Percentiles rank a stretch among this genome's conserved stretches.
These are phyloP conservation scores for Acomys russatus DNA, from an alignment of 2,797 vertebrate genomes.

Conservation along the genomic window DNA sequence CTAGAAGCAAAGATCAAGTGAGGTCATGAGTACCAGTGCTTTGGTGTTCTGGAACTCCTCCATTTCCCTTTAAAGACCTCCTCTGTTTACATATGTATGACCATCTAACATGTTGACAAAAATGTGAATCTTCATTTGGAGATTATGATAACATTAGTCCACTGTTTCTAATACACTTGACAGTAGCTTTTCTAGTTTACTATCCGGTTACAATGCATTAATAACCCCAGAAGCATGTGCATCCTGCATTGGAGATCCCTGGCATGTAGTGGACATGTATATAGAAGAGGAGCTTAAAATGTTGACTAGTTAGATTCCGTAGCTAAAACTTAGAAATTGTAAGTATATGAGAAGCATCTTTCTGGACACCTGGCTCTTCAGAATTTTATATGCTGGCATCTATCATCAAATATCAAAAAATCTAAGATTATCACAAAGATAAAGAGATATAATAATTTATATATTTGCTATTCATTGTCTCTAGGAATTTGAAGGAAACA, in stretches of 20 bases:
- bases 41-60: background rate
- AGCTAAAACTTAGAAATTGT: background rate
- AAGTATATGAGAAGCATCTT: background rate
- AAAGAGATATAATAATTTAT: constrained; percentile 24
- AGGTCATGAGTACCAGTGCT: background rate
- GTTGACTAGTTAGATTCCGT: background rate
- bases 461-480: constrained; percentile 40
- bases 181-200: background rate
- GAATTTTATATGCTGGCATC: constrained; percentile 33
- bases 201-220: background rate
- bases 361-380: background rate
- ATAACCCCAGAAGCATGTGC: background rate
- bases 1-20: background rate
- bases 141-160: background rate
- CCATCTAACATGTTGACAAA: background rate
- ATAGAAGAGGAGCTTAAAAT: background rate
- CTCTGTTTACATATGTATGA: background rate
- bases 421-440: constrained; percentile 17
- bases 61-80: background rate
- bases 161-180: background rate
- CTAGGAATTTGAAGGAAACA: background rate
- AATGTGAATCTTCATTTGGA: background rate
- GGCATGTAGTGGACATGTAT: background rate
- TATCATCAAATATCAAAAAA: constrained; percentile 16
- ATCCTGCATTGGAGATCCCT: background rate